A percentile compares a stretch with the other conserved stretches of the same genome.
Evolutionary conservation across 2,113 vertebrate species (phyloP).

Genomic region (Hippocampus barbouri): DNA sequence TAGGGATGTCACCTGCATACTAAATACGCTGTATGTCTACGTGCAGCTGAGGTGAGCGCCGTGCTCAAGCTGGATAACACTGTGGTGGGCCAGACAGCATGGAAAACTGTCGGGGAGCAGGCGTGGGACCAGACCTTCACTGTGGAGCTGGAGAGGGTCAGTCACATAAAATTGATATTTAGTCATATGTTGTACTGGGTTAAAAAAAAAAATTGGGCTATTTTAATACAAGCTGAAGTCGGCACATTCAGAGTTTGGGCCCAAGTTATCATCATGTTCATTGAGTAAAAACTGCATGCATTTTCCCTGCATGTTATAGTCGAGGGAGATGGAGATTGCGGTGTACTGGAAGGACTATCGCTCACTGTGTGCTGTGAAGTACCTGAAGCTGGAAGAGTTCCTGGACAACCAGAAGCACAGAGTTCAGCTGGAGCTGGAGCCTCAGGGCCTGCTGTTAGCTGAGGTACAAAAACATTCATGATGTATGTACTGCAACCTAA

Average conservation of each 20-base stretch:
- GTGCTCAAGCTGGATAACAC: conserved; percentile 85
- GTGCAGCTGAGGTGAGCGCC: conserved; percentile 80
- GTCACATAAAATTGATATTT: conserved; percentile 14
- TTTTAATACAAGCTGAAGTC: not conserved
- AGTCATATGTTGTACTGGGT: too few species aligned
- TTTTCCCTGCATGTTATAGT: conserved; percentile 59
- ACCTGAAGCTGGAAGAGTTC: conserved; percentile 89
- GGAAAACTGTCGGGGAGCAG: conserved; percentile 78
- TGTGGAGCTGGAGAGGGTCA: conserved; percentile 85
- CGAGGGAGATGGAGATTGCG: conserved; percentile 84
- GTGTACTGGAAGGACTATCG: conserved; percentile 87
- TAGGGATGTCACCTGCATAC: not conserved
- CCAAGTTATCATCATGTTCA: too few species aligned
- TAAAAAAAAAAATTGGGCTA: too few species aligned
- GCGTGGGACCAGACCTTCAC: conserved; percentile 87
- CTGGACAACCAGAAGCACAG: conserved; percentile 86
- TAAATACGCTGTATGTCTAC: conserved; percentile 14
- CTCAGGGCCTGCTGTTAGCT: conserved; percentile 82
- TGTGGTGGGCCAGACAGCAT: conserved; percentile 82
- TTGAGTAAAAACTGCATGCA: not conserved
- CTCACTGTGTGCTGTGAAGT: conserved; percentile 87
- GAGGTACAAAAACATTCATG: conserved; percentile 71
- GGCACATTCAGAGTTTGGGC: too few species aligned
- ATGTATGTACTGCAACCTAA: too few species aligned
- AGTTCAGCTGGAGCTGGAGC: conserved; percentile 85